These are phyloP conservation scores for Oikopleura vanhoeffeni DNA, from an alignment of 23 tunicate genomes.

Conservation along the genomic window DNA sequence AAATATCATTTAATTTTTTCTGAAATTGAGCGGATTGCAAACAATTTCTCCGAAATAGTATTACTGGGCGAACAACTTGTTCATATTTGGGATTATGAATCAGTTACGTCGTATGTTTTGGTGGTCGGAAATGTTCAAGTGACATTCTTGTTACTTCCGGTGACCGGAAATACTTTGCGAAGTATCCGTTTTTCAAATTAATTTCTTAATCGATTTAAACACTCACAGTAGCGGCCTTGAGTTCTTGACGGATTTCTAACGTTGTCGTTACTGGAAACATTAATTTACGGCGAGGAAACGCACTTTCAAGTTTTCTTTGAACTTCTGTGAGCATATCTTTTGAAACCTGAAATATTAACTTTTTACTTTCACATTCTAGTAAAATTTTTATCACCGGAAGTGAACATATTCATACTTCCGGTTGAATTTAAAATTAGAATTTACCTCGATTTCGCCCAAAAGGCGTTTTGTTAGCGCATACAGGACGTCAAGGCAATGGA, in stretches of 20 bases:
- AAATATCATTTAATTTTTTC: too few species aligned
- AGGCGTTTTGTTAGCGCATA: conserved; percentile 59
- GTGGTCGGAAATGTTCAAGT: too few species aligned
- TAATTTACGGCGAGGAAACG: background rate
- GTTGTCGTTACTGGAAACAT: conserved; percentile 10
- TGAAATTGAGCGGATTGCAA: too few species aligned
- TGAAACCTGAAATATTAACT: background rate
- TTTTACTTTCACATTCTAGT: background rate
- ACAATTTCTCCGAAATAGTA: too few species aligned
- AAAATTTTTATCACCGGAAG: background rate
- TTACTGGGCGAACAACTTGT: too few species aligned
- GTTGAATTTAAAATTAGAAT: conserved; percentile 31
- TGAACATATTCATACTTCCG: background rate
- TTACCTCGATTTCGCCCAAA: conserved; percentile 71
- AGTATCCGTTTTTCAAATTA: too few species aligned
- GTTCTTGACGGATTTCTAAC: background rate
- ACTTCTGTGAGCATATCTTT: background rate
- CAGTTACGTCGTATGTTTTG: too few species aligned
- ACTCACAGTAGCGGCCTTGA: conserved; percentile 8
- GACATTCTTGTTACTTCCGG: too few species aligned
- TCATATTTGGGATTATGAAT: too few species aligned
- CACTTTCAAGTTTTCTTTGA: background rate
- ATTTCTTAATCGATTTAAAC: background rate
- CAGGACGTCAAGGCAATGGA: conserved; percentile 95
- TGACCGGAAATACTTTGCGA: too few species aligned